Percentiles rank a stretch among this genome's conserved stretches.
These are phyloP conservation scores for Trematocara marginatum DNA, from an alignment of 2,113 vertebrate species.

Conservation along the genomic window DNA sequence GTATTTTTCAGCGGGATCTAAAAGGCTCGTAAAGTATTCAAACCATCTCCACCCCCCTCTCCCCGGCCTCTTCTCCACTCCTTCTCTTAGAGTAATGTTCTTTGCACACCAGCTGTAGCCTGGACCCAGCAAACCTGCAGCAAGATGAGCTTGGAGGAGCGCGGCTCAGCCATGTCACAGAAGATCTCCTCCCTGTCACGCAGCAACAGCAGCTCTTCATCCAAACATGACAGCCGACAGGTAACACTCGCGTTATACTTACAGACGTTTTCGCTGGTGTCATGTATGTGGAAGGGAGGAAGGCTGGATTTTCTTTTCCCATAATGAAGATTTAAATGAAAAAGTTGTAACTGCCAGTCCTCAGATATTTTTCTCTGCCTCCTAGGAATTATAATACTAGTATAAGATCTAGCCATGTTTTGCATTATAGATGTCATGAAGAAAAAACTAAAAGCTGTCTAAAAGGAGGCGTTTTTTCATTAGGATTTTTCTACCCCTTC, in stretches of 20 bases:
- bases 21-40: slow-evolving; percentile 46
- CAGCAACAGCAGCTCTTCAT: slow-evolving; percentile 94
- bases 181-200: slow-evolving; percentile 88
- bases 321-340: neutral
- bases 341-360: neutral
- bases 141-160: slow-evolving; percentile 84
- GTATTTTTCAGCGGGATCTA: slow-evolving; percentile 41
- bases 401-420: neutral
- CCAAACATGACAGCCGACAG: slow-evolving; percentile 92
- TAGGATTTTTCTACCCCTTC: neutral
- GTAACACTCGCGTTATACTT: slow-evolving; percentile 61
- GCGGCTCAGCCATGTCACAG: slow-evolving; percentile 79
- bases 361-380: neutral
- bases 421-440: neutral
- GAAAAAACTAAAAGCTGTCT: neutral
- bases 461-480: neutral
- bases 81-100: slow-evolving; percentile 34
- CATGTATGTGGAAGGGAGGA: neutral
- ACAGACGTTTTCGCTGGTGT: neutral
- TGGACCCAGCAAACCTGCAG: neutral
- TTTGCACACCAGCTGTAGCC: neutral
- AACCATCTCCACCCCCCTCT: neutral
- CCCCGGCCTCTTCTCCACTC: neutral
- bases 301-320: neutral
- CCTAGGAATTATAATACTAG: neutral